Evolutionary conservation across 2,797 vertebrate species (phyloP).

Genomic region (Phoebastria nigripes): DNA sequence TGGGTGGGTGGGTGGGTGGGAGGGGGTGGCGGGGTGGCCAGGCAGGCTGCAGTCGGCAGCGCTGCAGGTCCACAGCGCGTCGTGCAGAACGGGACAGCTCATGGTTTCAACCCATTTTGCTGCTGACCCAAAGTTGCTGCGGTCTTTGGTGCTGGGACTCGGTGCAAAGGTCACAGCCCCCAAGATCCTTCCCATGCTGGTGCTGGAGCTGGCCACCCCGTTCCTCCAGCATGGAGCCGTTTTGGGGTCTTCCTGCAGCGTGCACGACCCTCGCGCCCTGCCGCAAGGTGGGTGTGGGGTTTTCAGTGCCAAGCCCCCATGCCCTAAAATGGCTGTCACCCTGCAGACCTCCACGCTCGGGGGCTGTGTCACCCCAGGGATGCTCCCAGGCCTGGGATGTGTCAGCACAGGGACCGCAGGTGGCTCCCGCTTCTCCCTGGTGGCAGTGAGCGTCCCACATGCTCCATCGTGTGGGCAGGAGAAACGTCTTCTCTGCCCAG

Average conservation of each 20-base stretch:
- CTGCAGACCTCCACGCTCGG: background rate
- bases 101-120: background rate
- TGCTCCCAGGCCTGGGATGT: background rate
- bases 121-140: background rate
- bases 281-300: background rate
- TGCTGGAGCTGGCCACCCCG: background rate
- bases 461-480: background rate
- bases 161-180: background rate
- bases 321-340: background rate
- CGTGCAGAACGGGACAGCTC: accelerated
- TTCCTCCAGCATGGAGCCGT: background rate
- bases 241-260: background rate
- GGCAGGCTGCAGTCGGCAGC: background rate
- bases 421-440: background rate
- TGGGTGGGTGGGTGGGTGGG: background rate
- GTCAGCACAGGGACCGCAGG: background rate
- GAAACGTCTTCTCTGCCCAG: background rate
- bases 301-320: background rate
- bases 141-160: background rate
- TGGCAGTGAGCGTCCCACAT: accelerated
- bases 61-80: accelerated
- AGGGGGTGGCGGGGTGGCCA: background rate
- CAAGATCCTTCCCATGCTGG: background rate
- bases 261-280: accelerated
- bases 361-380: background rate